A percentile compares a stretch with the other conserved stretches of the same genome.
These are phyloP conservation scores for Drosophila bipectinata DNA, from an alignment of 1,140 invertebrate species.

Conservation along the genomic window DNA sequence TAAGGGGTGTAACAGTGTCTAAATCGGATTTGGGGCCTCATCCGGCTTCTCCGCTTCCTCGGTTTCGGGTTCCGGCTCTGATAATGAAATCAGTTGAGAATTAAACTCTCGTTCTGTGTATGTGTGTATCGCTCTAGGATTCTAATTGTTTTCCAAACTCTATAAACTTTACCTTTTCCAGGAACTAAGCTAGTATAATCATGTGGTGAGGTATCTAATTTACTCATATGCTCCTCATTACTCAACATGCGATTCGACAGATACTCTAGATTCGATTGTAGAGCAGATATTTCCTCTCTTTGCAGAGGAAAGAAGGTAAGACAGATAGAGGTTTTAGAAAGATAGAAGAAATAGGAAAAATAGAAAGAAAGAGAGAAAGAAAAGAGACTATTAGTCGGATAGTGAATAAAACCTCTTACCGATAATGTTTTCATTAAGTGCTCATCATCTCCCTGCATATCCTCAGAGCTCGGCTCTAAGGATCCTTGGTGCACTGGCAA, in stretches of 20 bases:
- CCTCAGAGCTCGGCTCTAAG: constrained; percentile 48
- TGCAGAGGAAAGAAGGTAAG: not conserved
- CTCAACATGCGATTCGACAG: constrained; percentile 84
- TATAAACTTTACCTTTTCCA: constrained; percentile 74
- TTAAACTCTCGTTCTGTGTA: constrained; percentile 12
- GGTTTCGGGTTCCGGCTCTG: constrained; percentile 26
- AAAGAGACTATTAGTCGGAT: constrained; percentile 51
- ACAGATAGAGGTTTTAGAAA: not conserved
- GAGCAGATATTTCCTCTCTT: constrained; percentile 86
- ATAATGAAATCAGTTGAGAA: constrained; percentile 25
- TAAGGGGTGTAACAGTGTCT: constrained; percentile 25
- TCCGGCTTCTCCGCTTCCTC: constrained; percentile 7
- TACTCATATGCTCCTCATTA: constrained; percentile 78
- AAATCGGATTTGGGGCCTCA: not conserved
- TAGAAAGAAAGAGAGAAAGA: constrained; percentile 48
- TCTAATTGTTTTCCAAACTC: not conserved
- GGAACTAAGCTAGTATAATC: constrained; percentile 76
- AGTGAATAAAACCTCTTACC: constrained; percentile 50
- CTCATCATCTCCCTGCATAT: constrained; percentile 37
- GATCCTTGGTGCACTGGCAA: constrained; percentile 42
- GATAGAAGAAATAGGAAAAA: constrained; percentile 13
- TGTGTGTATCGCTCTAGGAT: constrained; percentile 3
- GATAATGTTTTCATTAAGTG: constrained; percentile 40
- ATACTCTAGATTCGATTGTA: constrained; percentile 86
- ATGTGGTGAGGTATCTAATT: constrained; percentile 76